Base-by-base conservation (phyloP, 2,113 vertebrate species). In the Limanda limanda region DNA sequence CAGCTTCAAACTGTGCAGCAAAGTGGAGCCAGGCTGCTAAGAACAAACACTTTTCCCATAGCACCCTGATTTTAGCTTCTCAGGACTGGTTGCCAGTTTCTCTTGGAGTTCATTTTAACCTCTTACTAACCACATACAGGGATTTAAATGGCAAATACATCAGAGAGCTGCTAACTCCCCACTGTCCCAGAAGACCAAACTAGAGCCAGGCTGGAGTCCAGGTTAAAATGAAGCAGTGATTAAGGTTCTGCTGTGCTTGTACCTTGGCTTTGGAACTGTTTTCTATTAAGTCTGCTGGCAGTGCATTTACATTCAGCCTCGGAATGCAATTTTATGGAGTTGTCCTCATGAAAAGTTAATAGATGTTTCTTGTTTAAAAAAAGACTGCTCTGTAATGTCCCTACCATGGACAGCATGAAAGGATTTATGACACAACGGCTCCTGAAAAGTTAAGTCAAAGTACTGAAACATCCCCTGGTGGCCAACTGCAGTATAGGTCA, bases 111-210 rank as follows among this genome's bases (percentile, higher is more conserved):
- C 35, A 60, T 54, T 68, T n/a, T 40, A 61, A 71, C 66, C 51
- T 71, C 60, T 15, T 14, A 59, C 63, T 42, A 35, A 1, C 63
- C 45, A 17, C 71, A 72, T 0, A 1, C 23, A 65, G 21, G 12
- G 1, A 54, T 73, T 72, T 27, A 73, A 58, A 71, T 25, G 59
- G 59, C 72, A 67, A 78, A 74, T 59, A 71, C 42, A 77, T 56
- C 68, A 68, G 27, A 59, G 64, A 75, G 76, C 47, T n/a, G 74
- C 76, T 60, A 71, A 71, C 58, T 74, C 40, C 71, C 23, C 7
- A 2, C 62, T 31, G 51, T 67, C 73, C 66, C 78, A 63, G 25
- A 5, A 40, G 76, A 73, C 51, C 42, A 3, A 40, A 54, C 52
- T 4, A 55, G 52, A 68, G 66, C 47, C 65, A 69, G 64, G 68